A percentile compares a stretch with the other conserved stretches of the same genome.
Conservation (phyloP, 1,140 invertebrate genomes). For the Brachionus rubens region DNA sequence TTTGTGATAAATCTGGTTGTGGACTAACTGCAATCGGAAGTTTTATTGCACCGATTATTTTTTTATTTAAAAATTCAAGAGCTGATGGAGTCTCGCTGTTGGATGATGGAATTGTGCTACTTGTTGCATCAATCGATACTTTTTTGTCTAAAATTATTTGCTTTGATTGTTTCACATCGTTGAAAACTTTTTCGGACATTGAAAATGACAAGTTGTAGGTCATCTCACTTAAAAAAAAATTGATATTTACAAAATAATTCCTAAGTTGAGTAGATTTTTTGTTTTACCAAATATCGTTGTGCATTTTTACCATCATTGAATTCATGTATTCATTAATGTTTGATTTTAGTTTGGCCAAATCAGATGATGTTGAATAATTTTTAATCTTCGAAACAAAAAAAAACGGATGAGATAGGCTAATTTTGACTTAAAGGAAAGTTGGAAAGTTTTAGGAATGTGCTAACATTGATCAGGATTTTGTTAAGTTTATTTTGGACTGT, state of each 20-base stretch:
- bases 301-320: slow-evolving; percentile 36
- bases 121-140: neutral
- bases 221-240: slow-evolving; percentile 7
- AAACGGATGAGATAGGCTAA: too few species aligned
- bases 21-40: slow-evolving; percentile 6
- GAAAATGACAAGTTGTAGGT: slow-evolving; percentile 28
- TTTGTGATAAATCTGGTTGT: neutral
- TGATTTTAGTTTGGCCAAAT: neutral
- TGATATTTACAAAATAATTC: neutral
- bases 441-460: too few species aligned
- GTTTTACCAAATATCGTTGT: slow-evolving; percentile 30
- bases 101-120: neutral
- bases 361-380: neutral
- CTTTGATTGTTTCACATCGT: neutral
- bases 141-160: neutral
- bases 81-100: neutral
- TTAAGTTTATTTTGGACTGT: too few species aligned
- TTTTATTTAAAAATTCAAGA: neutral
- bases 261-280: neutral
- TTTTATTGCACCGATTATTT: neutral
- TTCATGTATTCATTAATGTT: slow-evolving; percentile 11
- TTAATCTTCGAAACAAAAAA: too few species aligned
- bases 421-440: too few species aligned
- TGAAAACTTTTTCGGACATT: slow-evolving; percentile 14
- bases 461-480: too few species aligned